Evolutionary conservation across 37 sponge, comb jelly and placozoan species (phyloP).

Genomic region (Diacarnus erythraeanus): DNA sequence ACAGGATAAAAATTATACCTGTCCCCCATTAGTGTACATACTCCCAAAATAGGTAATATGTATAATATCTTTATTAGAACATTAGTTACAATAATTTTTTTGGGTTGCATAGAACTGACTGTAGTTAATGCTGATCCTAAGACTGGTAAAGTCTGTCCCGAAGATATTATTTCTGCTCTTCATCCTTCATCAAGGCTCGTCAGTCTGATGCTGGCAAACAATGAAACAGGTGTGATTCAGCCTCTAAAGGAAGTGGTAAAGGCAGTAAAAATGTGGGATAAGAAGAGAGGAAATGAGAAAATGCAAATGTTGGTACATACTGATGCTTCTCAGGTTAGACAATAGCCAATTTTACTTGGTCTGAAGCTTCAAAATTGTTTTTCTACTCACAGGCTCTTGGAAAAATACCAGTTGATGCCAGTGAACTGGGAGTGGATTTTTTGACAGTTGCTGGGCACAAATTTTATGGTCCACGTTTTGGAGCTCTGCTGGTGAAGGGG

Average conservation of each 20-base stretch:
- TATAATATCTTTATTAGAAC: no score
- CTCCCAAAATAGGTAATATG: background rate
- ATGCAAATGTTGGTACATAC: conserved; percentile 33
- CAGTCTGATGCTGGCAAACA: conserved; percentile 90
- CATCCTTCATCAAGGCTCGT: conserved; percentile 70
- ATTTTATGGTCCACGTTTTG: conserved; percentile 94
- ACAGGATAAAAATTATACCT: no score
- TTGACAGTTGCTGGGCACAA: conserved; percentile 90
- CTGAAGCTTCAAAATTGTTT: background rate
- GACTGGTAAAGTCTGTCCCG: conserved; percentile 51
- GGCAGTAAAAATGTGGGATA: conserved; percentile 28
- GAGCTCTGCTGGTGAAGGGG: conserved; percentile 80
- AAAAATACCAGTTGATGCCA: conserved; percentile 81
- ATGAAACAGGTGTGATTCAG: conserved; percentile 78
- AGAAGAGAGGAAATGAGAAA: background rate
- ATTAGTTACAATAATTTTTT: no score
- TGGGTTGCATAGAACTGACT: conserved; percentile 24
- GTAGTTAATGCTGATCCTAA: conserved; percentile 13
- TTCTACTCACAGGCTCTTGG: conserved; percentile 60
- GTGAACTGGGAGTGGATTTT: conserved; percentile 78
- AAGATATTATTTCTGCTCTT: conserved; percentile 44
- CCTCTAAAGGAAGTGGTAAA: conserved; percentile 57
- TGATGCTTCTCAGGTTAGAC: conserved; percentile 65
- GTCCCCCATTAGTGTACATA: background rate
- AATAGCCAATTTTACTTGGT: no score